phyloP scores from a whole-genome alignment of 2,797 vertebrate genomes.

The Vipera latastei region DNA sequence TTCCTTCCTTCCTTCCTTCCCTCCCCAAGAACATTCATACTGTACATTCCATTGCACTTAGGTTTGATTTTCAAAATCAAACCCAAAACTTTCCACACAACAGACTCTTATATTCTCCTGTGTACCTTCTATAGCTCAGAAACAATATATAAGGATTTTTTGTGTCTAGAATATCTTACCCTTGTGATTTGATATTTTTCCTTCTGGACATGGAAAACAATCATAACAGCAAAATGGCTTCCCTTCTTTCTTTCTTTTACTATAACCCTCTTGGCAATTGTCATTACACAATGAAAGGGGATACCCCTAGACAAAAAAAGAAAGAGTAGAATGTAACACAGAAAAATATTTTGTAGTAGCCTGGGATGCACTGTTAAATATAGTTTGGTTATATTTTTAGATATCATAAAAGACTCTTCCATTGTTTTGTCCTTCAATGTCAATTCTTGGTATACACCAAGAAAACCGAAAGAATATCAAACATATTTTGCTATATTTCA shows the following conservation, averaged over 20 bases:
- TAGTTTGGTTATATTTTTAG: neutral
- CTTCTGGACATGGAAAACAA: slow-evolving; percentile 2
- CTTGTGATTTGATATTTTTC: neutral
- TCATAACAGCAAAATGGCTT: slow-evolving; percentile 12
- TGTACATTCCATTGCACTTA: neutral
- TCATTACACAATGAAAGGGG: slow-evolving; percentile 7
- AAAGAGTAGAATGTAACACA: neutral
- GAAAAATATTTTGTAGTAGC: neutral
- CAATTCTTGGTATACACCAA: neutral
- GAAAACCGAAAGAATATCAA: neutral
- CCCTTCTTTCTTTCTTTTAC: neutral
- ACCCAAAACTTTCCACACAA: neutral
- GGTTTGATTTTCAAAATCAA: neutral
- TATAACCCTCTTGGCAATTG: neutral
- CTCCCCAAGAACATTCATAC: too few species aligned
- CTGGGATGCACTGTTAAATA: neutral
- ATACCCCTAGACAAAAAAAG: neutral
- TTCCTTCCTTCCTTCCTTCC: too few species aligned
- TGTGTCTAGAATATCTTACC: neutral
- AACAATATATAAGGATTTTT: too few species aligned
- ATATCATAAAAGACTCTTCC: neutral
- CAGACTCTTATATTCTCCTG: neutral
- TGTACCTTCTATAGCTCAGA: too few species aligned
- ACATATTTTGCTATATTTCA: neutral
- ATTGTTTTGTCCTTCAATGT: neutral